A percentile compares a stretch with the other conserved stretches of the same genome.
Conservation (phyloP, 2,797 vertebrate species). For the Arremon aurantiirostris region DNA sequence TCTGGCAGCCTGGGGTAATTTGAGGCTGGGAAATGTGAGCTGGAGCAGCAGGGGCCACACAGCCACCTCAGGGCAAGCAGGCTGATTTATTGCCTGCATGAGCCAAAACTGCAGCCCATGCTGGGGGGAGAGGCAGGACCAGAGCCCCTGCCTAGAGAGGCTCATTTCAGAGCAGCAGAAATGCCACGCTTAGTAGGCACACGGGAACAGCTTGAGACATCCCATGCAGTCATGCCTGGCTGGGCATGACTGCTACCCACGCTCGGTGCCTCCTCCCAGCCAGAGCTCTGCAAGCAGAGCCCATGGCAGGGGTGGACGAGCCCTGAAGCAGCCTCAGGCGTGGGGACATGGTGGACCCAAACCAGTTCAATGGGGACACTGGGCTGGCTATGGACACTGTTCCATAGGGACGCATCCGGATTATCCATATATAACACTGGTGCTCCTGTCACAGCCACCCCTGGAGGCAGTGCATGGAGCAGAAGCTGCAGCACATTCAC, state of each 20-base stretch:
- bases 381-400: not conserved
- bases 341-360: not conserved
- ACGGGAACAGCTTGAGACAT: not conserved
- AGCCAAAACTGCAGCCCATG: not conserved
- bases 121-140: conserved; percentile 15
- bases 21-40: not conserved
- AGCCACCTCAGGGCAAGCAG: conserved; percentile 6
- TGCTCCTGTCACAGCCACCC: not conserved
- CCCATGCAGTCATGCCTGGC: not conserved
- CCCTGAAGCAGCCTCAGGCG: not conserved
- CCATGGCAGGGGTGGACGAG: not conserved
- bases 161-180: not conserved
- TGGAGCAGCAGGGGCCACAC: not conserved
- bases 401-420: not conserved
- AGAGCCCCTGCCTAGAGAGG: not conserved
- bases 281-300: not conserved
- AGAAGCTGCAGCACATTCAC: rapidly evolving
- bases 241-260: not conserved
- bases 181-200: not conserved
- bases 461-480: rapidly evolving
- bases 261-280: rapidly evolving
- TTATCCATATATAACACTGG: not conserved
- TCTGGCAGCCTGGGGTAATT: not conserved
- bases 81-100: conserved; percentile 34
- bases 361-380: not conserved